Percentiles rank a stretch among this genome's conserved stretches.
Evolutionary conservation across 2,113 vertebrate species (phyloP).

Genomic region (Ctenodactylus gundi): DNA sequence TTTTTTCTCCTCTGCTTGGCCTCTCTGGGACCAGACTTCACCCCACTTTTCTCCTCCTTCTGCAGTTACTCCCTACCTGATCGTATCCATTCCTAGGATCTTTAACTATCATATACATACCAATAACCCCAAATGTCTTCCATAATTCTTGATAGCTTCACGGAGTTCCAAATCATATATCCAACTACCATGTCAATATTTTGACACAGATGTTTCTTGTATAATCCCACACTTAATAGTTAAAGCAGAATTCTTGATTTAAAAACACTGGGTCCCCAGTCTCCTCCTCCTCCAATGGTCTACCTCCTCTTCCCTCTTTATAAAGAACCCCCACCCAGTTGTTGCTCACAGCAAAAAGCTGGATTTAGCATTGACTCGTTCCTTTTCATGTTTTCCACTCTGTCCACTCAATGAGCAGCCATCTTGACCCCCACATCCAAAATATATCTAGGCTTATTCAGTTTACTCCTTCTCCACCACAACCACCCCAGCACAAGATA

Average conservation of each 20-base stretch:
- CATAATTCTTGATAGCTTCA: not conserved
- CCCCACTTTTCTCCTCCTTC: not conserved
- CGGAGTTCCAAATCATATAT: not conserved
- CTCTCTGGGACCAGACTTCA: not conserved
- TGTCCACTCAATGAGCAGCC: not conserved
- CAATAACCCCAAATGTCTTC: not conserved
- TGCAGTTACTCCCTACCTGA: not conserved
- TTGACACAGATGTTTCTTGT: not conserved
- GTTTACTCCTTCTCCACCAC: not conserved
- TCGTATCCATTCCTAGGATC: not conserved
- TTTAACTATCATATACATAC: not conserved
- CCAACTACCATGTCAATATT: not conserved
- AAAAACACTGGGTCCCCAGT: not conserved
- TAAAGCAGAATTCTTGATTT: not conserved
- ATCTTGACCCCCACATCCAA: not conserved
- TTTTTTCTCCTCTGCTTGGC: not conserved
- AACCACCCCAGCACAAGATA: not conserved
- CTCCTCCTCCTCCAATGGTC: not conserved
- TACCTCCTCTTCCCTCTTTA: not conserved
- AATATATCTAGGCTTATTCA: not conserved
- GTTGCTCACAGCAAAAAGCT: not conserved
- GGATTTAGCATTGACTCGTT: not conserved
- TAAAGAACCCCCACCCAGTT: not conserved
- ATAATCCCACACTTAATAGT: not conserved
- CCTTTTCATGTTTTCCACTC: not conserved